Evolutionary conservation across 2,888 invertebrate genomes (phyloP).

Genomic region (Abscondita cerata): DNA sequence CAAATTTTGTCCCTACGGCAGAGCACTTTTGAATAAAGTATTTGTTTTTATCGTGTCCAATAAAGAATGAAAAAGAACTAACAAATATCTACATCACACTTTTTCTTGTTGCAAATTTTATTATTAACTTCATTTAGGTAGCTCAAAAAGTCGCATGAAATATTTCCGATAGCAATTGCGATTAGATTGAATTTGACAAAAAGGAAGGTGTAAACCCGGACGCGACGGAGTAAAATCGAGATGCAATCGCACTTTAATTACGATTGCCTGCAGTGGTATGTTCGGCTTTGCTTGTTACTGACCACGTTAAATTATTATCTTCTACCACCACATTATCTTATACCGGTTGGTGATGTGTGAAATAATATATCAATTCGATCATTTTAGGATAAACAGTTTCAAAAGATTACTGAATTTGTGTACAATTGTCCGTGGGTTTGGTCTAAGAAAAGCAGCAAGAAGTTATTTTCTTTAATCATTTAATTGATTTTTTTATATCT

Average conservation of each 20-base stretch:
- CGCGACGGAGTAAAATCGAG: constrained; percentile 25
- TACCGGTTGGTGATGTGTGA: no score
- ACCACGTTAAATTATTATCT: constrained; percentile 21
- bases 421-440: no score
- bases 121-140: no score
- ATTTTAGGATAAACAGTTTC: no score
- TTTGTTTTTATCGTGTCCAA: constrained; percentile 10
- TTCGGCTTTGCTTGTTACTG: constrained; percentile 20
- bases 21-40: constrained; percentile 20
- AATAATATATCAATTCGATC: no score
- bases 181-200: constrained; percentile 28
- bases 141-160: background rate
- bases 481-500: no score
- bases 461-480: no score
- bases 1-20: constrained; percentile 24
- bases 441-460: no score
- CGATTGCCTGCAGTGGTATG: constrained; percentile 20
- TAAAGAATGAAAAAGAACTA: background rate
- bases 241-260: constrained; percentile 29
- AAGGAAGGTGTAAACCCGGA: constrained; percentile 25
- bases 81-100: background rate
- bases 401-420: no score
- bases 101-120: no score
- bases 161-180: constrained; percentile 6
- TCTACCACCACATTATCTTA: constrained; percentile 4